Evolutionary conservation across 1,140 invertebrate species (phyloP).

Genomic region (Procambarus virginalis): DNA sequence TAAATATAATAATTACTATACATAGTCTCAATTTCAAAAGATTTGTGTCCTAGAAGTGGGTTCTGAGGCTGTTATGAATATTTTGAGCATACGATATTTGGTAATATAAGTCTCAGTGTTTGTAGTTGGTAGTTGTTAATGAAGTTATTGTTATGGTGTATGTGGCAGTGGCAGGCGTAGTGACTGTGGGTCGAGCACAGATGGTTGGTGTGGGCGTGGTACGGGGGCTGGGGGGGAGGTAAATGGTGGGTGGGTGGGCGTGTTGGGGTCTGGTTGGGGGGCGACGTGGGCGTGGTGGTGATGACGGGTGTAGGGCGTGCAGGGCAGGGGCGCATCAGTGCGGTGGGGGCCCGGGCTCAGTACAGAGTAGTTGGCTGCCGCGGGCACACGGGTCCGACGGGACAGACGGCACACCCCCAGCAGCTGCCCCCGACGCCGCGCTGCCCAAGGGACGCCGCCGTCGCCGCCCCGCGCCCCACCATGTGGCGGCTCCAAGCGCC

Average conservation of each 20-base stretch:
- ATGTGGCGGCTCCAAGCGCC: slow-evolving; percentile 28
- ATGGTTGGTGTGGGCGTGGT: too few species aligned
- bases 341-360: slow-evolving; percentile 46
- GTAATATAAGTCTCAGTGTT: too few species aligned
- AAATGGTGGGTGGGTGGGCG: neutral
- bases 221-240: neutral
- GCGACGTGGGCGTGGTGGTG: slow-evolving; percentile 6
- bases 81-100: too few species aligned
- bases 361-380: slow-evolving; percentile 40
- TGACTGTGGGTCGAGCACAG: too few species aligned
- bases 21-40: too few species aligned
- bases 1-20: too few species aligned
- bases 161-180: neutral
- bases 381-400: slow-evolving; percentile 61
- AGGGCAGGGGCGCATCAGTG: slow-evolving; percentile 19
- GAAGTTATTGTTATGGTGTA: too few species aligned
- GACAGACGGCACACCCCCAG: slow-evolving; percentile 32
- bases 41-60: too few species aligned
- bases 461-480: neutral
- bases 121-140: too few species aligned
- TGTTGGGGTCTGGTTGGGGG: neutral
- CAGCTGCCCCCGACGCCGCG: slow-evolving; percentile 49
- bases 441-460: slow-evolving; percentile 21
- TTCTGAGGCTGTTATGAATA: too few species aligned
- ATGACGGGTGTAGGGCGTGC: neutral